phyloP scores from a whole-genome alignment of 2,113 vertebrate genomes.

The Pyxicephalus adspersus region DNA sequence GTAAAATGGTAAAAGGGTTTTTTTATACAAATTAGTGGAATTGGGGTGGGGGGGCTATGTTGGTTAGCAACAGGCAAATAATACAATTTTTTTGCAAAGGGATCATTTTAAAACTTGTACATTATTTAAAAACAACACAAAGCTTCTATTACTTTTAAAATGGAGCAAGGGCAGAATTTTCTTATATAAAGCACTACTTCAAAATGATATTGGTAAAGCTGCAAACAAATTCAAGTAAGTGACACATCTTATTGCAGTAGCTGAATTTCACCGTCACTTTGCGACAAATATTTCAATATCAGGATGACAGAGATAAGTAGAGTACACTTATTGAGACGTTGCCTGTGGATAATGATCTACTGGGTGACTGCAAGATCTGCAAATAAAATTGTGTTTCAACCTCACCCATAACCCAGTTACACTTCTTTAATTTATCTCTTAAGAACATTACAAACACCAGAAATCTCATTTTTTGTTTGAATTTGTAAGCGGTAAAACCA shows the following conservation, averaged over 20 bases:
- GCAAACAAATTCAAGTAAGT: slow-evolving; percentile 40
- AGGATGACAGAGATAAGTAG: slow-evolving; percentile 47
- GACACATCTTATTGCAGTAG: slow-evolving; percentile 38
- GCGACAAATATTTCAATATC: slow-evolving; percentile 47
- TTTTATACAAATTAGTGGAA: too few species aligned
- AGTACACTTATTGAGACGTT: slow-evolving; percentile 40
- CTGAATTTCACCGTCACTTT: slow-evolving; percentile 28
- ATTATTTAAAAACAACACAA: too few species aligned
- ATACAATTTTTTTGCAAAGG: too few species aligned
- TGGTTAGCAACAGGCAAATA: too few species aligned
- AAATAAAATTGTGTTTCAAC: slow-evolving; percentile 55
- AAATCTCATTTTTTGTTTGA: slow-evolving; percentile 41
- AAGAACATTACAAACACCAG: slow-evolving; percentile 31
- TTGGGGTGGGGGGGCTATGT: too few species aligned
- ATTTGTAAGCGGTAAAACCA: slow-evolving; percentile 41
- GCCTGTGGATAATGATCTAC: slow-evolving; percentile 6
- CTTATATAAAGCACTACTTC: slow-evolving; percentile 21
- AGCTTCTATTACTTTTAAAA: not conserved
- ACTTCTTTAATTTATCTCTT: slow-evolving; percentile 52
- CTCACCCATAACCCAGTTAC: slow-evolving; percentile 40
- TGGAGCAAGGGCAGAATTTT: slow-evolving; percentile 20
- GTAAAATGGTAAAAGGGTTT: too few species aligned
- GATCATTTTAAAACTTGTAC: too few species aligned
- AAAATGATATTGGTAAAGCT: slow-evolving; percentile 15
- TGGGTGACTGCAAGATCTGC: slow-evolving; percentile 29